Base-by-base conservation (phyloP, 2,797 vertebrate species). In the Triplophysa yarkandensis region DNA sequence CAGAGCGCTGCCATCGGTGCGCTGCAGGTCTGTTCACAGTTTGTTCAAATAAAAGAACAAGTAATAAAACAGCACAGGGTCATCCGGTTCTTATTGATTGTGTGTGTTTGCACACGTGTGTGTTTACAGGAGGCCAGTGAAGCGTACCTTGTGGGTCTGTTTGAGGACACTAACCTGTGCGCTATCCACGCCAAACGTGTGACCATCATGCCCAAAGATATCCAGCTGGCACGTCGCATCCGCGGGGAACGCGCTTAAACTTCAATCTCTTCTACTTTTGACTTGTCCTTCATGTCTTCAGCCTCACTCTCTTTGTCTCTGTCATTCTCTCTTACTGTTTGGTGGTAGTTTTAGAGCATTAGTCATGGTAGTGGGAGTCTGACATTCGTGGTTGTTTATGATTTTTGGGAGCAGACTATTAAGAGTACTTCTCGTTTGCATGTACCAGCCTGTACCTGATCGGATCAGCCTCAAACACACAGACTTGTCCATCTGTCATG, bases 191-290 rank as follows among this genome's bases (percentile, higher is more conserved):
- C 82, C 76, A 84, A 84, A 65, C 76, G 82, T 0, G 80, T 84
- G 36, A 84, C 82, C 78, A 84, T 84, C 78, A 84, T 84, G 82
- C 82, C 82, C 76, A 83, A 83, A 82, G 82, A 83, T 78, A 83
- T 83, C 78, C 82, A 82, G 78, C 78, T 83, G 80, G 82, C 82
- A 21, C 82, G 82, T 4, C 78, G 82, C 80, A 95, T 95, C 87
- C 94, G 94, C 0, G 93, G 93, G 21, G 94, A 95, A 85, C 91
- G 94, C 0, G 93, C 94, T 77, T 95, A 89, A 76, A 68, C 30
- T 1, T 21, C 46, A 14, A 2, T 14, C 46, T 65, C 32, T 36
- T 48, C 0, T 3, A 25, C 23, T 55, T 6, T 21, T 64, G 3
- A 19, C 44, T 7, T 19, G 17, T 48, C 61, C 57, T 58, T 8